Evolutionary conservation across 1,140 invertebrate species (phyloP), one percentile per base, ranked within the genome.

Genomic region (Drosophila neocordata): DNA sequence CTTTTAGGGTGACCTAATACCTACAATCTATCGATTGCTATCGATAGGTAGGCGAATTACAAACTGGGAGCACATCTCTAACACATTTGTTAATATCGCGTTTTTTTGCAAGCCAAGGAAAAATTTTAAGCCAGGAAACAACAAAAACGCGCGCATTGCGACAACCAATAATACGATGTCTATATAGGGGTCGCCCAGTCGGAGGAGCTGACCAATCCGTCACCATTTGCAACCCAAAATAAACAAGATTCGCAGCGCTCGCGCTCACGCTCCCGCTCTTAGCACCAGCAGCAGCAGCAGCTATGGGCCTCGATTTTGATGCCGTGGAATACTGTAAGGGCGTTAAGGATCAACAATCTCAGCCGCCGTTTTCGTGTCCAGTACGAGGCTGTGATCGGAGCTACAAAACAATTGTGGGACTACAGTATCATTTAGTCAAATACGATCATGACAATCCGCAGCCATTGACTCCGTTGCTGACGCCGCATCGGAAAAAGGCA

Each of bases 371-470:
- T 92, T 94, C 95, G 77, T 98, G 97, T 88, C 97, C 97, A 9
- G 93, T 97, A 41, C 94, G 95, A 79, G 95, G 95, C 69, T 98
- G 97, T 92, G 95, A 95, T 51, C 96, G 95, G 92, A 94, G 96
- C 18, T 97, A 97, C 91, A 97, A 97, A 92, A 97, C 95, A 72
- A 94, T 96, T 64, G 95, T 94, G 89, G 97, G 97, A 0, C 94
- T 98, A 73, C 96, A 97, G 88, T 96, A 96, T 92, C 97, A 98
- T 92, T 92, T 97, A 69, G 95, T 95, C 64, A 96, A 96, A 88
- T 96, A 94, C 92, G 95, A 97, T 91, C 96, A 97, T 90, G 95
- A 96, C 71, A 95, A 94, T 88, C 94, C 94, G 4, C 93, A 93
- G 63, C 93, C 93, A 13, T 79, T 93, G 11, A 92, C 92, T 34